Conservation (phyloP, 1,140 invertebrate species). For the Rhopalosiphum padi region DNA sequence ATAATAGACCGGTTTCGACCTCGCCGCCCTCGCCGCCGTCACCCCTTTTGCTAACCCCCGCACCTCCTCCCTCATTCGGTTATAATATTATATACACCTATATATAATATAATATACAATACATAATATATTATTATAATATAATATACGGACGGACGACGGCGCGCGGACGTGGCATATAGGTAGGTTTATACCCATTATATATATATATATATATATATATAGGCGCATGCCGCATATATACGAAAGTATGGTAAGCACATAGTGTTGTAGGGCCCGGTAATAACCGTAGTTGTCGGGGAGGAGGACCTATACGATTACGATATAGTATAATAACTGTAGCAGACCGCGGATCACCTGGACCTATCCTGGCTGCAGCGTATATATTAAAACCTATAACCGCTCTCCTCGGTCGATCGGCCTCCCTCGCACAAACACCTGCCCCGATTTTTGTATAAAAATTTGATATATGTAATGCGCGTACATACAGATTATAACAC, state of each 20-base stretch:
- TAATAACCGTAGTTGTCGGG: constrained; percentile 24
- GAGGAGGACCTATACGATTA: background rate
- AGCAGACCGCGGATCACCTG: constrained; percentile 43
- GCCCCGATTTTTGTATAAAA: constrained; percentile 30
- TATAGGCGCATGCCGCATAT: too few relatives aligned
- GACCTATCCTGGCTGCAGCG: background rate
- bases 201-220: too few relatives aligned
- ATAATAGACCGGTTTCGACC: constrained; percentile 49
- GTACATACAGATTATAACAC: constrained; percentile 3
- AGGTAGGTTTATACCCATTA: background rate
- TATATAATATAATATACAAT: background rate
- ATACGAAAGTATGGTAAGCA: background rate
- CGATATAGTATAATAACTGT: constrained; percentile 21
- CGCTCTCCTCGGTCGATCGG: background rate
- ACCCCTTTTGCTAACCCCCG: constrained; percentile 1
- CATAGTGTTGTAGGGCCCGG: background rate
- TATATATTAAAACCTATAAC: background rate
- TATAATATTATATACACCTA: constrained; percentile 3
- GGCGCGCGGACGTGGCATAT: background rate
- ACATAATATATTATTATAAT: background rate
- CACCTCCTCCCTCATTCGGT: background rate
- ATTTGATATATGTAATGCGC: background rate
- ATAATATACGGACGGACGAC: background rate
- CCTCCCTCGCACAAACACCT: constrained; percentile 14
- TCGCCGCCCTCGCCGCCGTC: background rate